Conservation (phyloP, 2,113 vertebrate genomes). For the Spheniscus mendiculus region DNA sequence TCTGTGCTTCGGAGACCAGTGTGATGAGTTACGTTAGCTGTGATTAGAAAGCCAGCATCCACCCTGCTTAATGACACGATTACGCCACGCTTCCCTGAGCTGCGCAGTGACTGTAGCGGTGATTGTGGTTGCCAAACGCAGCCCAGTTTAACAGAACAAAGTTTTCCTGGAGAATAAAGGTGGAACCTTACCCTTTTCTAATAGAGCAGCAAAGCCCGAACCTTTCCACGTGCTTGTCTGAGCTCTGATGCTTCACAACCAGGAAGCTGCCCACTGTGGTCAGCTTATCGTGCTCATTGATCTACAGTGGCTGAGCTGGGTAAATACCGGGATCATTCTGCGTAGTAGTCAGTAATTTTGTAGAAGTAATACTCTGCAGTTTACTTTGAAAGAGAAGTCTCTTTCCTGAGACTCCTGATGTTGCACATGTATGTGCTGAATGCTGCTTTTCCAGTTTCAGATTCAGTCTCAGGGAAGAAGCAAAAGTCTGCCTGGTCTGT, state of each 20-base stretch:
- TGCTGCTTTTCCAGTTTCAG: not conserved
- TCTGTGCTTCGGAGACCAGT: not conserved
- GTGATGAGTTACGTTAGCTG: not conserved
- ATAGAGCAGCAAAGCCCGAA: not conserved
- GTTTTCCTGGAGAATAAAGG: not conserved
- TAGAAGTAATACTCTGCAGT: not conserved
- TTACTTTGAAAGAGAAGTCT: not conserved
- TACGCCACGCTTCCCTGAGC: not conserved
- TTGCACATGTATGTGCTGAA: fast-evolving
- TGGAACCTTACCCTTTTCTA: not conserved
- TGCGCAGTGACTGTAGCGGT: fast-evolving
- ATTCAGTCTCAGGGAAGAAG: not conserved
- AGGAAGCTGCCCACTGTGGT: not conserved
- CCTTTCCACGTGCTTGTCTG: not conserved
- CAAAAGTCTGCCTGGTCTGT: not conserved
- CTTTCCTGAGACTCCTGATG: not conserved
- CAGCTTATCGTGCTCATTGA: not conserved
- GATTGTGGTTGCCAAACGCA: not conserved
- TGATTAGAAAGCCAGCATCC: not conserved
- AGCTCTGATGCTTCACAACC: not conserved
- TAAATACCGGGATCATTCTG: not conserved
- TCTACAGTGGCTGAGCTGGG: not conserved
- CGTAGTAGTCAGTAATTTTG: not conserved
- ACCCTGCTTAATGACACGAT: fast-evolving
- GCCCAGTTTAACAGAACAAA: not conserved